Conservation (phyloP, 2,113 vertebrate species). For the Isurus oxyrinchus region DNA sequence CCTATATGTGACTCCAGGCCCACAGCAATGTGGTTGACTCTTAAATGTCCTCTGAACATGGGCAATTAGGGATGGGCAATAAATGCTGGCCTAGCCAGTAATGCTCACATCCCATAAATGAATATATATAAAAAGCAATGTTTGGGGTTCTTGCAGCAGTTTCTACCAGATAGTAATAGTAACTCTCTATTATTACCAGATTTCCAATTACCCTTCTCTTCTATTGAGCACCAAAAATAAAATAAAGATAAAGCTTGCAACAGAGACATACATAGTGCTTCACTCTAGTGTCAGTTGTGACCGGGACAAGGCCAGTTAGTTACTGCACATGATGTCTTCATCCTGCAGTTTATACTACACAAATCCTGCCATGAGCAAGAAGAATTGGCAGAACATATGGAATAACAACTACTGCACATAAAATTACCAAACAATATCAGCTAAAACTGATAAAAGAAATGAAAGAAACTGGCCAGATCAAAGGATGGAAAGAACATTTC, state of each 20-base stretch:
- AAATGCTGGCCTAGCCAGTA: too few relatives aligned
- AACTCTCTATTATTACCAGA: background rate
- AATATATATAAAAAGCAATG: background rate
- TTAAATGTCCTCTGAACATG: too few relatives aligned
- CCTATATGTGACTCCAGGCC: too few relatives aligned
- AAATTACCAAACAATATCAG: background rate
- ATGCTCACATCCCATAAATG: too few relatives aligned
- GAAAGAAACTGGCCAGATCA: constrained; percentile 13
- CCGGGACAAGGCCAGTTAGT: background rate
- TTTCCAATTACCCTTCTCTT: background rate
- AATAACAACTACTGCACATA: background rate
- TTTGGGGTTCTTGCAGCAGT: background rate
- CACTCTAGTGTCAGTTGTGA: background rate
- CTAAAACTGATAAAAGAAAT: background rate
- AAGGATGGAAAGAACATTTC: constrained; percentile 12
- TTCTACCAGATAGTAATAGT: background rate
- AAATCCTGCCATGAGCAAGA: background rate
- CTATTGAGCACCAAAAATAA: background rate
- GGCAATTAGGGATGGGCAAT: too few relatives aligned
- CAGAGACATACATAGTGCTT: background rate
- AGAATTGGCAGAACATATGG: background rate
- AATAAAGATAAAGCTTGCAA: background rate
- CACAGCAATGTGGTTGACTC: too few relatives aligned
- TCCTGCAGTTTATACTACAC: background rate
- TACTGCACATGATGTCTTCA: background rate